A percentile compares a stretch with the other conserved stretches of the same genome.
Conservation (phyloP, 2,113 vertebrate genomes). For the Malaclemys terrapin region DNA sequence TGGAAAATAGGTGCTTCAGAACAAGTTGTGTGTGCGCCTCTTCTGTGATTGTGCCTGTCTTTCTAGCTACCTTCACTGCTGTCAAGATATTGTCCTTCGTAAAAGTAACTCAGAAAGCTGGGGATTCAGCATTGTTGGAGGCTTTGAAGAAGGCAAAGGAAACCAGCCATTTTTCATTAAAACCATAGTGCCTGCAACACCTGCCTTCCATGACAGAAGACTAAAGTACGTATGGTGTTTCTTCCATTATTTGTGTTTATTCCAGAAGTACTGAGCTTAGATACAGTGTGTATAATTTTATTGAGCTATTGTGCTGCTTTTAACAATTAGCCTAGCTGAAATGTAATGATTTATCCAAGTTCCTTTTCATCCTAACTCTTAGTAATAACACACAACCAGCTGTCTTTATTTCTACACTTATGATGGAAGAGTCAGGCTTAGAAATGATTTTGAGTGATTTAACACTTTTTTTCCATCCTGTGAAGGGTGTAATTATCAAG, state of each 20-base stretch:
- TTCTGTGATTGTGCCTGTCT: background rate
- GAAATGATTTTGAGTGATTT: background rate
- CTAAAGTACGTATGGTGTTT: conserved; percentile 84
- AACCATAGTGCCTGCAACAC: conserved; percentile 94
- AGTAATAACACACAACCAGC: background rate
- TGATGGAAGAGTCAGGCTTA: background rate
- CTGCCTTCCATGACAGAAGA: conserved; percentile 89
- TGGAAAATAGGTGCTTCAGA: background rate
- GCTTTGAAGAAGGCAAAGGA: conserved; percentile 91
- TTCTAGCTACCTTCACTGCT: conserved; percentile 90
- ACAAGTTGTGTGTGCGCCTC: background rate
- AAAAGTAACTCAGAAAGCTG: conserved; percentile 93
- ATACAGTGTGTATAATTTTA: accelerated
- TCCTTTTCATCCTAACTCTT: background rate
- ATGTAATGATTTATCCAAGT: no score
- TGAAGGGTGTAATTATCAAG: background rate
- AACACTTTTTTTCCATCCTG: background rate
- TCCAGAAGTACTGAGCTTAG: accelerated
- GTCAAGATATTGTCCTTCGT: conserved; percentile 88
- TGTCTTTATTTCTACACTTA: background rate
- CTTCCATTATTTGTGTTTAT: background rate
- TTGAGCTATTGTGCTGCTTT: background rate
- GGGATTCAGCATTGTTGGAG: conserved; percentile 96
- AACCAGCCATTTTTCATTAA: conserved; percentile 97
- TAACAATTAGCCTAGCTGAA: background rate